phyloP scores from a whole-genome alignment of 2,888 invertebrate genomes.

The Drosophila histrio region DNA sequence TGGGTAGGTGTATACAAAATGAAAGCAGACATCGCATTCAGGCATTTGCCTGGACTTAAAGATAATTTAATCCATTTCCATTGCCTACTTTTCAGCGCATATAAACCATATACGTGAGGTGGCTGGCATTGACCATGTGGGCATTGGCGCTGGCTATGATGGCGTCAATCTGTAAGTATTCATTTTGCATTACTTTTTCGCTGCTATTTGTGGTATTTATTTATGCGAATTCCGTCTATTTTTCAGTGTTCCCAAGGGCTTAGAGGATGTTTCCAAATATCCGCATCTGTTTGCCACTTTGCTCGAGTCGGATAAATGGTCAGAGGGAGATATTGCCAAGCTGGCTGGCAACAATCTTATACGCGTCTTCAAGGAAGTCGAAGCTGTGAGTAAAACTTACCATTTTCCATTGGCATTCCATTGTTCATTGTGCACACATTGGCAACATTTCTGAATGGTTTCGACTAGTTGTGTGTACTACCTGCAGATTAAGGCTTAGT shows the following conservation, averaged over 20 bases:
- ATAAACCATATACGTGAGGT: conserved; percentile 94
- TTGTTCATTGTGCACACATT: conserved; percentile 39
- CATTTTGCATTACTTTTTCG: background rate
- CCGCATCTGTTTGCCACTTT: conserved; percentile 92
- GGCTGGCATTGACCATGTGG: conserved; percentile 94
- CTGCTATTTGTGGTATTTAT: background rate
- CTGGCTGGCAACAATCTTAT: conserved; percentile 93
- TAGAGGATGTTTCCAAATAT: conserved; percentile 94
- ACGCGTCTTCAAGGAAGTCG: conserved; percentile 90
- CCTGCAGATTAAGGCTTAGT: conserved; percentile 49
- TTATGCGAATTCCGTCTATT: background rate
- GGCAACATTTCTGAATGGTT: conserved; percentile 42
- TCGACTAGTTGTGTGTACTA: conserved; percentile 33
- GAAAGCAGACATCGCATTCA: too few relatives aligned
- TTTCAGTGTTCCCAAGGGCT: conserved; percentile 87
- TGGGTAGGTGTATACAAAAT: conserved; percentile 84
- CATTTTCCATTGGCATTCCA: conserved; percentile 32
- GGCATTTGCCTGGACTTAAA: too few relatives aligned
- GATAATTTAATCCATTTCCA: background rate
- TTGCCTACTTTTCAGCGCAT: conserved; percentile 87
- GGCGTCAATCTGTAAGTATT: conserved; percentile 94
- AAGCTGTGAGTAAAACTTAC: conserved; percentile 87
- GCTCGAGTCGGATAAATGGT: conserved; percentile 92
- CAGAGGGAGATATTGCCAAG: conserved; percentile 92
- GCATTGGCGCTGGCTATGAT: conserved; percentile 94